These are phyloP conservation scores for Coendou prehensilis DNA, from an alignment of 2,797 vertebrate genomes.

Conservation along the genomic window DNA sequence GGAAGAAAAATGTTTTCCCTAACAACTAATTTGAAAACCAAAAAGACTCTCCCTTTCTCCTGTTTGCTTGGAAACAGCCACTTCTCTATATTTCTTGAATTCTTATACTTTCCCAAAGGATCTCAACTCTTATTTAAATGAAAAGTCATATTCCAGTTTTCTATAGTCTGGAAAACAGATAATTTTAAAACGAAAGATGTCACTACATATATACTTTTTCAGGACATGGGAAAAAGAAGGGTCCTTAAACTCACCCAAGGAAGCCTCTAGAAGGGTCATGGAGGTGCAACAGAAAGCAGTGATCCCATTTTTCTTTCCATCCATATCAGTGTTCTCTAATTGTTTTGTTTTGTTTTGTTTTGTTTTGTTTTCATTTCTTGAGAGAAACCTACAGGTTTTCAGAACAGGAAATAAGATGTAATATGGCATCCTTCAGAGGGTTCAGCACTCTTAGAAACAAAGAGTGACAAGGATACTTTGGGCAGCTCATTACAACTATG, in stretches of 20 bases:
- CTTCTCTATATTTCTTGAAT: slow-evolving; percentile 67
- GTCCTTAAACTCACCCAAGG: background rate
- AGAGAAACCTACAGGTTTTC: slow-evolving; percentile 59
- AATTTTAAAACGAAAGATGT: slow-evolving; percentile 73
- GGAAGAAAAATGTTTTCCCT: slow-evolving; percentile 58
- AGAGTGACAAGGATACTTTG: slow-evolving; percentile 59
- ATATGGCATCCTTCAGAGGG: slow-evolving; percentile 17
- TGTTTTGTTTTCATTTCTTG: background rate
- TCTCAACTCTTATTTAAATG: slow-evolving; percentile 80
- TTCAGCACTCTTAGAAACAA: slow-evolving; percentile 63
- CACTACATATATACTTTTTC: slow-evolving; percentile 46
- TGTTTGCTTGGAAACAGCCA: slow-evolving; percentile 63
- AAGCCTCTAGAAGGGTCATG: slow-evolving; percentile 63
- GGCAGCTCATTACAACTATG: slow-evolving; percentile 67
- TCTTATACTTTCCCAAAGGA: slow-evolving; percentile 68
- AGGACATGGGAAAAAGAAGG: slow-evolving; percentile 41
- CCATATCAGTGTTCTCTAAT: background rate
- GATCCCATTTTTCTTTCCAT: slow-evolving; percentile 68
- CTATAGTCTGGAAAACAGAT: slow-evolving; percentile 58
- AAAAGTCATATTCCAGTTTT: slow-evolving; percentile 78
- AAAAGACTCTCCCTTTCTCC: slow-evolving; percentile 48
- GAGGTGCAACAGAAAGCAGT: slow-evolving; percentile 54
- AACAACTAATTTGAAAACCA: slow-evolving; percentile 76
- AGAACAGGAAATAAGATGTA: slow-evolving; percentile 68
- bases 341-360: slow-evolving; percentile 7